Evolutionary conservation across 2,888 invertebrate genomes (phyloP), one percentile per base, ranked within the genome.

Genomic region (Ophioninae sp.): DNA sequence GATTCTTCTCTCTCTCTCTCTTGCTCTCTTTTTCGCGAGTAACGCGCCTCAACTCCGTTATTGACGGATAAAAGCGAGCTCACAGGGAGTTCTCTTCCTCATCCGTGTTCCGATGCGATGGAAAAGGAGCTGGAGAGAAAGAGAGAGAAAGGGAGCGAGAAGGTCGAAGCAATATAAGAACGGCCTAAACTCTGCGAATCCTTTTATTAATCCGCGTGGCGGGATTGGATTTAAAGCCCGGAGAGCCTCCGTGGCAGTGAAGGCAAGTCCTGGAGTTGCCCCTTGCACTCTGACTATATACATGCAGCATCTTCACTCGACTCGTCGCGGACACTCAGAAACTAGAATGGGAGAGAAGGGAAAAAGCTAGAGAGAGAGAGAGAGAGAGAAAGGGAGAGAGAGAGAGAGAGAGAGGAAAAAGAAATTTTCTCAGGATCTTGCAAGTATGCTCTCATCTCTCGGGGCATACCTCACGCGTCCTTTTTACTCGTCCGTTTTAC

Each of bases 181-280:
- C 90, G 90, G 88, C 90, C 91, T 90, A 91, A 92, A 91, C 91
- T 92, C 88, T 88, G 89, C 87, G 91, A 92, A 91, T 92, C 90
- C 92, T 92, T 91, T 92, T 91, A 91, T 91, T 92, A 92, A 92
- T 91, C 91, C 89, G 88, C 90, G 88, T 90, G 88, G 89, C 90
- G 87, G 90, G 91, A 91, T 91, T 91, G 92, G 91, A 91, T 91
- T 91, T 90, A 89, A 90, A 90, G 89, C 88, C 88, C 85, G 67
- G 41, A 84, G 82, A 83, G 79, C 79, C 85, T 84, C 84, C 85
- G 37, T 69, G 76, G 71, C 65, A 83, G 74, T 65, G 39, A 68
- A 76, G 77, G 67, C 72, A 22, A 51, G 30, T 65, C 59, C 51
- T 22, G 76, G 61, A 41, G 79, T 81, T 63, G 65, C 68, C 71